A percentile compares a stretch with the other conserved stretches of the same genome.
Evolutionary conservation across 2,113 vertebrate species (phyloP).

Genomic region (Gambusia affinis): DNA sequence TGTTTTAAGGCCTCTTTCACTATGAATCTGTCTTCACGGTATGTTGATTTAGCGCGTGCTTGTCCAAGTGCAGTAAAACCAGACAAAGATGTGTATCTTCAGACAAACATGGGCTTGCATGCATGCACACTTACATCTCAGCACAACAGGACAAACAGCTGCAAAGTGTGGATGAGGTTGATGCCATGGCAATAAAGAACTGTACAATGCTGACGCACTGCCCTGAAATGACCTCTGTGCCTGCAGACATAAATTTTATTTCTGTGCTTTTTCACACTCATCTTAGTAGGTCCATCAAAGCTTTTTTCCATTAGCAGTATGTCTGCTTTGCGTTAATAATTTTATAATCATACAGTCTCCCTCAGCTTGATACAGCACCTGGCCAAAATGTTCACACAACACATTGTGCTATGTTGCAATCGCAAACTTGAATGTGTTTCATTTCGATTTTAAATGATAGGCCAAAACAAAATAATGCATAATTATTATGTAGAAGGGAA

Average conservation of each 20-base stretch:
- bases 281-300: constrained; percentile 39
- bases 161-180: constrained; percentile 42
- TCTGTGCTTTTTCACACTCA: constrained; percentile 33
- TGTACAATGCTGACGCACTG: constrained; percentile 50
- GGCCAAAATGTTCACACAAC: background rate
- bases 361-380: background rate
- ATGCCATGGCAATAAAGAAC: constrained; percentile 58
- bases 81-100: constrained; percentile 30
- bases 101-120: constrained; percentile 24
- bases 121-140: constrained; percentile 22
- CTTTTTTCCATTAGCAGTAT: constrained; percentile 14
- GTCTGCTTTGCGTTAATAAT: constrained; percentile 50
- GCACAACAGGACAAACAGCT: constrained; percentile 62
- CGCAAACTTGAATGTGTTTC: background rate
- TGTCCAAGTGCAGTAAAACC: constrained; percentile 20
- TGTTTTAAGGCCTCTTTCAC: constrained; percentile 43
- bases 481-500: background rate
- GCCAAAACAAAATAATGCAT: too few species aligned
- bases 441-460: background rate
- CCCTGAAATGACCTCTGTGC: constrained; percentile 49
- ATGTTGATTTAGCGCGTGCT: constrained; percentile 35
- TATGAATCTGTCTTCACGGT: constrained; percentile 33
- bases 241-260: constrained; percentile 33
- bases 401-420: background rate
- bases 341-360: constrained; percentile 8